phyloP scores from a whole-genome alignment of 2,888 invertebrate species.

The Cerceris ruficornis region DNA sequence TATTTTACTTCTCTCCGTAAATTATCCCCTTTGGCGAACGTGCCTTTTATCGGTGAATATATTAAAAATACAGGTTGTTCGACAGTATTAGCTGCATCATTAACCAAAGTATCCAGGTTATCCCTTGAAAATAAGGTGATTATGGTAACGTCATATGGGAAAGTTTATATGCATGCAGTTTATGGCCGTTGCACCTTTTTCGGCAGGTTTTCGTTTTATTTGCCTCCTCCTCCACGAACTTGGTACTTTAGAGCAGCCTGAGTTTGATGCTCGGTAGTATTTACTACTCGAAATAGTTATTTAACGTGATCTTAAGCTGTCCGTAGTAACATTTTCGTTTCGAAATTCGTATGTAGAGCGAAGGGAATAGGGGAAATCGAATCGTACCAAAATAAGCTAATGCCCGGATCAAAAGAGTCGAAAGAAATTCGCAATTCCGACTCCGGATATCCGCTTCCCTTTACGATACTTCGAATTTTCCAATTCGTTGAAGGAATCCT shows the following conservation, averaged over 20 bases:
- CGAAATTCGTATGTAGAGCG: not conserved
- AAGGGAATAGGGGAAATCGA: not conserved
- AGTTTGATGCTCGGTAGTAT: slow-evolving; percentile 22
- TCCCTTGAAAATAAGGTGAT: not conserved
- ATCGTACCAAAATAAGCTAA: slow-evolving; percentile 6
- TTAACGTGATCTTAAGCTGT: slow-evolving; percentile 19
- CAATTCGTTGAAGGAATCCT: slow-evolving; percentile 38
- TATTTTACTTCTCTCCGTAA: too few species aligned
- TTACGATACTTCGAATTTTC: slow-evolving; percentile 16
- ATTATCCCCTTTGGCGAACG: too few species aligned
- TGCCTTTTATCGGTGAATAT: too few species aligned
- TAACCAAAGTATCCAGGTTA: too few species aligned
- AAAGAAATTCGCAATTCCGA: slow-evolving; percentile 35
- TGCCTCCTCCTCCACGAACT: slow-evolving; percentile 8
- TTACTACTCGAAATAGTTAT: slow-evolving; percentile 23
- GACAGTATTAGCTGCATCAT: too few species aligned
- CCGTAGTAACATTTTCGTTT: slow-evolving; percentile 4
- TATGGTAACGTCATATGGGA: not conserved
- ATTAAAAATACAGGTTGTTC: too few species aligned
- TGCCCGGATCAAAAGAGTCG: slow-evolving; percentile 6
- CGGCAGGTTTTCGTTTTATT: not conserved
- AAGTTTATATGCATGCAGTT: not conserved
- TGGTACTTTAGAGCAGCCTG: not conserved
- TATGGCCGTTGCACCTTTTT: not conserved
- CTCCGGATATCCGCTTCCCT: slow-evolving; percentile 11